A percentile compares a stretch with the other conserved stretches of the same genome.
Evolutionary conservation across 2,113 vertebrate genomes (phyloP).

Genomic region (Sturnus vulgaris): DNA sequence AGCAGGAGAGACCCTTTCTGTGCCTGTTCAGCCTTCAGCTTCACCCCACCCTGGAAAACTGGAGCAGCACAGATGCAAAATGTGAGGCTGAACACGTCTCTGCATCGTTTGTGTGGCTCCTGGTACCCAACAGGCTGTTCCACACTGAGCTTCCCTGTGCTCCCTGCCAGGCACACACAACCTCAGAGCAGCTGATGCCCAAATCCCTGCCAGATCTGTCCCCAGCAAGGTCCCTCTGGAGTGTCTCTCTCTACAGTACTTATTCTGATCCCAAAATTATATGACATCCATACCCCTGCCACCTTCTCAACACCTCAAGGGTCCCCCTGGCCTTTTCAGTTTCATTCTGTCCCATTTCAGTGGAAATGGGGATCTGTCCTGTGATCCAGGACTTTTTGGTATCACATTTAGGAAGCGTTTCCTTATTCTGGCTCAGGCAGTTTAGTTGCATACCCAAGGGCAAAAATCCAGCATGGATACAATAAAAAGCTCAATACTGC

Average conservation of each 20-base stretch:
- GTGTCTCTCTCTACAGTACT: neutral
- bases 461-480: neutral
- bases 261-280: neutral
- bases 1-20: neutral
- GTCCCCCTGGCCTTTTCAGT: neutral
- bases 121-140: neutral
- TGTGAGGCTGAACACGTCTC: fast-evolving
- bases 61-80: neutral
- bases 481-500: neutral
- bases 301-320: neutral
- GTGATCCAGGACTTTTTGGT: neutral
- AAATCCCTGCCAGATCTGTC: fast-evolving
- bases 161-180: fast-evolving
- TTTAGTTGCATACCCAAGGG: neutral
- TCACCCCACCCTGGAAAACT: neutral
- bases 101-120: fast-evolving
- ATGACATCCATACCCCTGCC: neutral
- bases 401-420: neutral
- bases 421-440: neutral
- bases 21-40: neutral
- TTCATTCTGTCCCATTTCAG: neutral
- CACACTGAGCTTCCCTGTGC: neutral
- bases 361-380: neutral
- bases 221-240: neutral
- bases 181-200: neutral